Percentiles rank a stretch among this genome's conserved stretches.
These are phyloP conservation scores for Agrypnia vestita DNA, from an alignment of 1,140 invertebrate species.

Conservation along the genomic window DNA sequence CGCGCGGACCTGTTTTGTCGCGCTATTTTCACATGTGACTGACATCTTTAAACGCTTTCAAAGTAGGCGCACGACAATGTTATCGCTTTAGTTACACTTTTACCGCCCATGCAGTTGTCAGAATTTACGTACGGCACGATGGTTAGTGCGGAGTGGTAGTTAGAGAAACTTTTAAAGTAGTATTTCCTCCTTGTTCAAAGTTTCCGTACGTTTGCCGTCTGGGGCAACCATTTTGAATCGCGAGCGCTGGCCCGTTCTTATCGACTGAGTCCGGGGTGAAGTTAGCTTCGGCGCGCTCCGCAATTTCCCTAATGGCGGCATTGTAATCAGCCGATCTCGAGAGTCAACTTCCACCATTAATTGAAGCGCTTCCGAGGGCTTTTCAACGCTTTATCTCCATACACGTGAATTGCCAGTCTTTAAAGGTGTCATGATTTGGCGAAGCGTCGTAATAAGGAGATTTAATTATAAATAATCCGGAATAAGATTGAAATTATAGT, in stretches of 20 bases:
- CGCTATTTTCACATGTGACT: too few species aligned
- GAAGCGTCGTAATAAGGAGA: too few species aligned
- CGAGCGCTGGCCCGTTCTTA: constrained; percentile 1
- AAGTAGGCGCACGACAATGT: too few species aligned
- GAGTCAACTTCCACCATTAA: constrained; percentile 36
- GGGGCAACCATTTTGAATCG: neutral
- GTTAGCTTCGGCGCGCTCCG: constrained; percentile 16
- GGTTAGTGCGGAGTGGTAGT: too few species aligned
- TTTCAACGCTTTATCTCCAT: constrained; percentile 29
- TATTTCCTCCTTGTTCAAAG: neutral
- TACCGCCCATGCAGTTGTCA: too few species aligned
- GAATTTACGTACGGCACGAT: too few species aligned
- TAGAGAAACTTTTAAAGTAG: too few species aligned
- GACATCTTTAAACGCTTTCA: too few species aligned
- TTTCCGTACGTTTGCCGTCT: neutral
- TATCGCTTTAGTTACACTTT: too few species aligned
- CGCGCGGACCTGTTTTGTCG: too few species aligned
- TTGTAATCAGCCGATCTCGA: constrained; percentile 38
- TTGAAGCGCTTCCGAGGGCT: constrained; percentile 24
- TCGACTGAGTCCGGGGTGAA: constrained; percentile 25
- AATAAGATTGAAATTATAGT: too few species aligned
- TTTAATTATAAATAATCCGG: too few species aligned
- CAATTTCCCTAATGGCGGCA: constrained; percentile 35
- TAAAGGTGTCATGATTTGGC: constrained; percentile 13
- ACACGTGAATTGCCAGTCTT: neutral